Percentiles rank a stretch among this genome's conserved stretches.
These are phyloP conservation scores for Diabrotica undecimpunctata DNA, from an alignment of 1,140 invertebrate genomes.

Conservation along the genomic window DNA sequence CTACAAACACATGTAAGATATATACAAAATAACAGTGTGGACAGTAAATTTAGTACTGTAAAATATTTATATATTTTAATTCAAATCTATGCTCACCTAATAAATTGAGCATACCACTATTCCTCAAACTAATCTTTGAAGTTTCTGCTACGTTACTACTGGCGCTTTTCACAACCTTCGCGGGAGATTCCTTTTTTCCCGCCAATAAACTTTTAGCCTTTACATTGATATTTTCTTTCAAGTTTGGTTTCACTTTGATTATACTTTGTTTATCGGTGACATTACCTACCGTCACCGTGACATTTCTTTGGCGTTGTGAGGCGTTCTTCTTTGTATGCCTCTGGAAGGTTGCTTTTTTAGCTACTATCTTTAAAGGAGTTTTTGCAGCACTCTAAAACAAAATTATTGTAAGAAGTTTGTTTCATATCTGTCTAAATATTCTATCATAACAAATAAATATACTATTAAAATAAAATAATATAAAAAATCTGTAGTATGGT, in stretches of 20 bases:
- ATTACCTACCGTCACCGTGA: not conserved
- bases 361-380: conserved; percentile 7
- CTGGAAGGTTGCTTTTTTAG: conserved; percentile 19
- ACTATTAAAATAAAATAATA: too few species aligned
- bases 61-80: too few species aligned
- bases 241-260: not conserved
- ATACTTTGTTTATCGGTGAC: not conserved
- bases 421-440: conserved; percentile 7
- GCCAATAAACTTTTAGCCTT: not conserved
- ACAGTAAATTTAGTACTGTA: too few species aligned
- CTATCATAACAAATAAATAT: too few species aligned
- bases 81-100: too few species aligned
- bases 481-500: too few species aligned
- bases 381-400: not conserved
- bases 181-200: not conserved
- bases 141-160: not conserved
- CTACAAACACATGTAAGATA: too few species aligned
- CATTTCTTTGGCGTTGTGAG: conserved; percentile 14
- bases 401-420: conserved; percentile 7
- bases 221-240: not conserved
- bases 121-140: too few species aligned
- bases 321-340: conserved; percentile 19
- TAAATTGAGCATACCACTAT: too few species aligned
- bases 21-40: too few species aligned
- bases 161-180: not conserved